phyloP scores from a whole-genome alignment of 1,140 invertebrate species.

The Adoxophyes honmai region DNA sequence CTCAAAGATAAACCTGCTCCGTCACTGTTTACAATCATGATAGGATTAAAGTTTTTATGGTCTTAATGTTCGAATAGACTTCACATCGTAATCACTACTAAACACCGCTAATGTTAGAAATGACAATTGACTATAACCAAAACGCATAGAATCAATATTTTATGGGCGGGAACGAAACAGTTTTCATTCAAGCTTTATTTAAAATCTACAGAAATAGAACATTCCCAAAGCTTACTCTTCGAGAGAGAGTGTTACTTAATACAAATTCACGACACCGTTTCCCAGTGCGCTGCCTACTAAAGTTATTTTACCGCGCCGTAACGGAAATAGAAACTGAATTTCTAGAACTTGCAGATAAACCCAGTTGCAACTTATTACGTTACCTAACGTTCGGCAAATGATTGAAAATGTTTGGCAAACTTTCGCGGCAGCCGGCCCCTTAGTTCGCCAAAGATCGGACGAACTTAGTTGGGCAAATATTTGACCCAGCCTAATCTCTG shows the following conservation, averaged over 20 bases:
- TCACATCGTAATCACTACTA: too few relatives aligned
- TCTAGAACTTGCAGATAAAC: conserved; percentile 10
- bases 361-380: conserved; percentile 3
- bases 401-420: background rate
- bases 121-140: too few relatives aligned
- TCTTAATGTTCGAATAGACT: too few relatives aligned
- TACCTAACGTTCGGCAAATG: background rate
- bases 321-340: conserved; percentile 14
- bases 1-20: too few relatives aligned
- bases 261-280: background rate
- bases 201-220: background rate
- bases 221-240: background rate
- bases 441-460: background rate
- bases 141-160: too few relatives aligned
- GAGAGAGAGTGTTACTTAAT: background rate
- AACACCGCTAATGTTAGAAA: too few relatives aligned
- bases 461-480: conserved; percentile 9
- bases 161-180: too few relatives aligned
- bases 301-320: background rate
- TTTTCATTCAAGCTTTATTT: too few relatives aligned
- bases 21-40: too few relatives aligned
- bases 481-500: background rate
- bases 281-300: background rate
- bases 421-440: background rate
- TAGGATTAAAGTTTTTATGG: too few relatives aligned